Conservation (phyloP, 2,888 invertebrate species). For the Danaus chrysippus region DNA sequence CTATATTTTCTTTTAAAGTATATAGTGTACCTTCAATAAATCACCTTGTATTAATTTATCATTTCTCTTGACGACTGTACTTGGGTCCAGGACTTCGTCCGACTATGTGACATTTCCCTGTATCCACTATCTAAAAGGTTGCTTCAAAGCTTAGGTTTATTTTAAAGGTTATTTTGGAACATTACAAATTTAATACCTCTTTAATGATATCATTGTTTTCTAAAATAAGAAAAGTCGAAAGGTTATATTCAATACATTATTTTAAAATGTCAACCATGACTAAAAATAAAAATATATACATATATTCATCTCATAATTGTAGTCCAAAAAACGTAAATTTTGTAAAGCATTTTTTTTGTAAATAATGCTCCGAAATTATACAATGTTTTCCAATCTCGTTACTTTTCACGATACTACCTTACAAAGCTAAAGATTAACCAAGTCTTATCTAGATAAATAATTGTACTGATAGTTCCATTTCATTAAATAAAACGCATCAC, state of each 20-base stretch:
- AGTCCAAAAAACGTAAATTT: too few species aligned
- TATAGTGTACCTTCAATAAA: too few species aligned
- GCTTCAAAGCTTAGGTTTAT: conserved; percentile 56
- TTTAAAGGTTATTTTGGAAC: conserved; percentile 63
- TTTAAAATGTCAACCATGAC: too few species aligned
- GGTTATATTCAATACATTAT: neutral
- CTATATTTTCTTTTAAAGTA: too few species aligned
- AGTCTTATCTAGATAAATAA: conserved; percentile 26
- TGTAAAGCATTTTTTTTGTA: too few species aligned
- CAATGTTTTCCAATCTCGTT: too few species aligned
- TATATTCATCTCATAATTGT: too few species aligned
- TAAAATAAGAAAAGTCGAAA: conserved; percentile 12
- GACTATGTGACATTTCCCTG: conserved; percentile 76
- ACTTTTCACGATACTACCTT: neutral
- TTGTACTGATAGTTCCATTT: conserved; percentile 20
- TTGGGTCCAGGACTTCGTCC: conserved; percentile 65
- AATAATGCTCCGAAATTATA: too few species aligned
- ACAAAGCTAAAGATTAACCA: conserved; percentile 17
- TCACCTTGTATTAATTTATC: neutral
- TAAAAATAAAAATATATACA: too few species aligned
- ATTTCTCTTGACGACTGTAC: conserved; percentile 48
- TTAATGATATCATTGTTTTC: conserved; percentile 27
- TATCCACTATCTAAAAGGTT: conserved; percentile 74
- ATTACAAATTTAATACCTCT: conserved; percentile 66
- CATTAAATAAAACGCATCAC: conserved; percentile 27